Conservation (phyloP, 30 jellyfish, hydroid and myxozoan genomes). For the Rhopilema esculentum region DNA sequence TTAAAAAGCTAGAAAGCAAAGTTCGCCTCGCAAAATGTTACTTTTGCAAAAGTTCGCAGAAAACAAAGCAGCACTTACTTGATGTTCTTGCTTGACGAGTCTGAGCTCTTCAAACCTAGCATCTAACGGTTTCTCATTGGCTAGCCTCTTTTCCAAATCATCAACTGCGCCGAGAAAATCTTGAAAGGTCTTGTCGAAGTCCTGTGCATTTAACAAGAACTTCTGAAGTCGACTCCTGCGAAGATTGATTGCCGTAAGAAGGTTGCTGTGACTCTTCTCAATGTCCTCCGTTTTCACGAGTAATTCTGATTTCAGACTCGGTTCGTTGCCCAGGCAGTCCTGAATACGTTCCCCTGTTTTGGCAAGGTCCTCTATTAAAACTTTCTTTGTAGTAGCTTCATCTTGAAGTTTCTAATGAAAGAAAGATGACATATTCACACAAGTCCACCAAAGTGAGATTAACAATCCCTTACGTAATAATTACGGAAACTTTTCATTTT, state of each 20-base stretch:
- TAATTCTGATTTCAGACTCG: slow-evolving; percentile 64
- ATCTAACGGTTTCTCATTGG: slow-evolving; percentile 74
- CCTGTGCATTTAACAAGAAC: slow-evolving; percentile 84
- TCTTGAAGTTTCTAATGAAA: slow-evolving; percentile 21
- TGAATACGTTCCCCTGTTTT: slow-evolving; percentile 82
- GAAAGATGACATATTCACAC: slow-evolving; percentile 25
- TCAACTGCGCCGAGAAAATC: slow-evolving; percentile 73
- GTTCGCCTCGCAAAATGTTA: no score
- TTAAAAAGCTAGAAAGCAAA: no score
- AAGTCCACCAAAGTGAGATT: slow-evolving; percentile 65
- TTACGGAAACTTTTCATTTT: no score
- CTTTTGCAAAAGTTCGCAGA: no score
- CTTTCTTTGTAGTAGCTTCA: background rate
- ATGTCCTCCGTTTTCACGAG: slow-evolving; percentile 71
- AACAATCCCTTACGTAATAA: no score
- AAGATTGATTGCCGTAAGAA: slow-evolving; percentile 73
- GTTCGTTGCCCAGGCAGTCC: slow-evolving; percentile 61
- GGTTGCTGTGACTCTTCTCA: slow-evolving; percentile 57
- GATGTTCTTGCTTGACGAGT: slow-evolving; percentile 75
- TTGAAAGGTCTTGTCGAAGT: slow-evolving; percentile 67
- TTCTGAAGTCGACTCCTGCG: slow-evolving; percentile 81
- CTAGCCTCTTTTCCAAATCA: slow-evolving; percentile 75
- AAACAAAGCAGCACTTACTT: no score
- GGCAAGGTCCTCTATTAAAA: slow-evolving; percentile 60
- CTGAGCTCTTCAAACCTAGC: slow-evolving; percentile 77